Evolutionary conservation across 2,888 invertebrate species (phyloP).

Genomic region (Tipula vernalis): DNA sequence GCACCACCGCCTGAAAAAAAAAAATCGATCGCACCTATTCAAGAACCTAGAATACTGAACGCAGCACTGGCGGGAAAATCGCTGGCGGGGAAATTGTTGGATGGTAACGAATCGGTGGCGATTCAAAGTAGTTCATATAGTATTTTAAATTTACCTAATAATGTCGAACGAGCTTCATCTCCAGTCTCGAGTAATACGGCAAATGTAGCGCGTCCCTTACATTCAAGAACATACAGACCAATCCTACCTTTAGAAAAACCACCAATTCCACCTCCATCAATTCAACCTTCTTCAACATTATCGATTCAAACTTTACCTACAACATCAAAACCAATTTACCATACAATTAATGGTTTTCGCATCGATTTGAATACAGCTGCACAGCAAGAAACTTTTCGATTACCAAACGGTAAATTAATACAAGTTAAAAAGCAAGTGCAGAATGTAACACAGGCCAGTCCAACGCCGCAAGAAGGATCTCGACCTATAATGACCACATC

Average conservation of each 20-base stretch:
- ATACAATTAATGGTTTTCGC: conserved; percentile 34
- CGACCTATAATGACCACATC: not conserved
- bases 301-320: no score
- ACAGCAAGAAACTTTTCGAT: conserved; percentile 32
- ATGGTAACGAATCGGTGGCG: no score
- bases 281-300: not conserved
- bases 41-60: not conserved
- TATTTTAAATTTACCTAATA: no score
- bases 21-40: not conserved
- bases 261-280: not conserved
- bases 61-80: no score
- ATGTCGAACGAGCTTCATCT: no score
- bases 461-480: not conserved
- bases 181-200: no score
- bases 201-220: no score
- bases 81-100: no score
- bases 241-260: not conserved
- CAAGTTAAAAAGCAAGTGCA: conserved; percentile 32
- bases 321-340: conserved; percentile 26
- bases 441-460: no score
- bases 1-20: not conserved
- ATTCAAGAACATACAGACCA: not conserved
- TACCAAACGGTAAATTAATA: conserved; percentile 35
- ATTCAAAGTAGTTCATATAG: no score
- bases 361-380: conserved; percentile 35